Percentiles rank a stretch among this genome's conserved stretches.
phyloP scores from a whole-genome alignment of 1,140 invertebrate species.

The Hylaeus anthracinus region DNA sequence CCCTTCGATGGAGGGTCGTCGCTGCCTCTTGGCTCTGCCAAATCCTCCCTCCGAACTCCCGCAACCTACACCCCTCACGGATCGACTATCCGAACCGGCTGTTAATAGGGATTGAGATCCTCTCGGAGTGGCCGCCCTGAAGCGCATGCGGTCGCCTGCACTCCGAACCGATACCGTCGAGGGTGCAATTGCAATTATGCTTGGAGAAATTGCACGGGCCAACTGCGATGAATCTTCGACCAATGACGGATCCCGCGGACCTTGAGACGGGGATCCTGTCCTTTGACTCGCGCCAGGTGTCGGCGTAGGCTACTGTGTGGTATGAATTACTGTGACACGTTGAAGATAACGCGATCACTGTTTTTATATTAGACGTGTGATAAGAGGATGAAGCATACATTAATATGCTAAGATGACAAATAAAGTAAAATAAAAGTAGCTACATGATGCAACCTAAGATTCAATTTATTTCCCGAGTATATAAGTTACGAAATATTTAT shows the following conservation, averaged over 20 bases:
- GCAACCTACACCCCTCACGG: background rate
- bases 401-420: too few species aligned
- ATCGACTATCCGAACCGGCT: constrained; percentile 55
- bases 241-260: background rate
- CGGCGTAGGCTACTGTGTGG: too few species aligned
- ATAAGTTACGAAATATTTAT: too few species aligned
- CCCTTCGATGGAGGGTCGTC: constrained; percentile 22
- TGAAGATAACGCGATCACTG: too few species aligned
- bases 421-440: too few species aligned
- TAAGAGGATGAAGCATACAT: too few species aligned
- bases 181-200: constrained; percentile 59
- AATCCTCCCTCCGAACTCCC: constrained; percentile 43
- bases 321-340: too few species aligned
- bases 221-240: constrained; percentile 24
- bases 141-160: constrained; percentile 53
- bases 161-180: constrained; percentile 53
- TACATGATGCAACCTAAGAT: too few species aligned
- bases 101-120: constrained; percentile 62
- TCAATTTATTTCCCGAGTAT: too few species aligned
- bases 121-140: constrained; percentile 46
- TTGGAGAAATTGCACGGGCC: constrained; percentile 48
- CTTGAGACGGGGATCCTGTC: too few species aligned
- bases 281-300: too few species aligned
- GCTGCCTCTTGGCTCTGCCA: constrained; percentile 56
- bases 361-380: too few species aligned